Conservation (phyloP, 2,113 vertebrate species). For the Nymphicus hollandicus region DNA sequence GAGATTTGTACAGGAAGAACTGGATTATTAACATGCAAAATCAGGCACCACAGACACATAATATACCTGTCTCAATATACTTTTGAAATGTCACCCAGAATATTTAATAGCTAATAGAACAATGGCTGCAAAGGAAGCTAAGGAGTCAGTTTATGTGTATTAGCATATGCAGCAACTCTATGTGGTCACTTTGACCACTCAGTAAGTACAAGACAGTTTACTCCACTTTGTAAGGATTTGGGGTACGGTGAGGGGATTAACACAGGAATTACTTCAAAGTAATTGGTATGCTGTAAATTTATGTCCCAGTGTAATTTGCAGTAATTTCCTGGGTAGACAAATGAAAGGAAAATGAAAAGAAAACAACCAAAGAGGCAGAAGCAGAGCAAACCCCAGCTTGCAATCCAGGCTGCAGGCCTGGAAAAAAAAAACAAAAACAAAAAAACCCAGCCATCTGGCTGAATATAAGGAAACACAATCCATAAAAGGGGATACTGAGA, state of each 20-base stretch:
- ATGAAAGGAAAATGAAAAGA: background rate
- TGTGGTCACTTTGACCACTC: background rate
- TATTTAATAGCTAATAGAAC: background rate
- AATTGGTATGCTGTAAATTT: background rate
- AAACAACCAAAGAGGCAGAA: background rate
- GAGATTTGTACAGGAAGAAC: background rate
- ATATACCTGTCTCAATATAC: background rate
- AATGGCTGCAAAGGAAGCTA: background rate
- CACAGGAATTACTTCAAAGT: background rate
- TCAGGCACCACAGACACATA: background rate
- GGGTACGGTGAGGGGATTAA: background rate
- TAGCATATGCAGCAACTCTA: background rate
- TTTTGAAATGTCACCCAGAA: background rate
- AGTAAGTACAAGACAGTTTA: background rate
- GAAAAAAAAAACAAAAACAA: no score
- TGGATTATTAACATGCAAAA: background rate
- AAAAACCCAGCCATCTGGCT: no score
- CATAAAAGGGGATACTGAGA: background rate
- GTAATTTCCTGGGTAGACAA: background rate
- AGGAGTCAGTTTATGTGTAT: background rate
- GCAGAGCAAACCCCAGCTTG: background rate
- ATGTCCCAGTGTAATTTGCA: background rate
- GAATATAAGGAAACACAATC: background rate
- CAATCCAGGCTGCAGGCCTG: background rate
- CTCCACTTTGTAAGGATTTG: background rate